phyloP scores from a whole-genome alignment of 1,140 invertebrate genomes.

The Drosophila takahashii region DNA sequence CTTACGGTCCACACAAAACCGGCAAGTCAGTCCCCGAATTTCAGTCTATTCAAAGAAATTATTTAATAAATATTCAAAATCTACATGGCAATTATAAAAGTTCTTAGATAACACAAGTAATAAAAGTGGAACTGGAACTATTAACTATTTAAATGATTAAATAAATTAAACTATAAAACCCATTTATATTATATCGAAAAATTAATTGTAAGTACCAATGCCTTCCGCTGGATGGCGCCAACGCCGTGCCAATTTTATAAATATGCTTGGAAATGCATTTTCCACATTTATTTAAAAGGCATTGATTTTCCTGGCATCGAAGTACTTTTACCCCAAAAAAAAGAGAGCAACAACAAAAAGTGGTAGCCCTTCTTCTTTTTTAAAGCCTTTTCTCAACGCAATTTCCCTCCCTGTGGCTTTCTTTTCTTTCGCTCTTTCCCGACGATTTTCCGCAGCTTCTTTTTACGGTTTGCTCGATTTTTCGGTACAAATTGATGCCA shows the following conservation, averaged over 20 bases:
- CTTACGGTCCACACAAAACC: background rate
- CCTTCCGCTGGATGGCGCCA: too few species aligned
- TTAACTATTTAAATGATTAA: too few species aligned
- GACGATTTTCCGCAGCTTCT: background rate
- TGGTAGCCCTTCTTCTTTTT: background rate
- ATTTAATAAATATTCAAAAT: too few species aligned
- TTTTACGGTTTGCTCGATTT: slow-evolving; percentile 22
- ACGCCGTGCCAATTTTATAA: too few species aligned
- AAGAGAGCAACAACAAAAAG: too few species aligned
- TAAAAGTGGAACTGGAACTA: too few species aligned
- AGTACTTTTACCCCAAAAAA: background rate
- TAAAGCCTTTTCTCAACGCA: background rate
- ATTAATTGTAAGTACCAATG: too few species aligned
- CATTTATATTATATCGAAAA: too few species aligned
- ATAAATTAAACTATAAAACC: too few species aligned
- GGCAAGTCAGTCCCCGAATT: background rate
- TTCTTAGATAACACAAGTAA: too few species aligned
- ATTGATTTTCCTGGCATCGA: background rate
- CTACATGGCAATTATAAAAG: too few species aligned
- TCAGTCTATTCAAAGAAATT: background rate
- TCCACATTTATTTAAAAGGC: background rate
- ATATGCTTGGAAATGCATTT: background rate
- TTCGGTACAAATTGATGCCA: slow-evolving; percentile 75
- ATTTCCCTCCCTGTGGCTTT: background rate
- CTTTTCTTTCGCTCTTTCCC: background rate